Evolutionary conservation across 1,140 invertebrate genomes (phyloP), one percentile per base, ranked within the genome.

Genomic region (Tribolium castaneum): DNA sequence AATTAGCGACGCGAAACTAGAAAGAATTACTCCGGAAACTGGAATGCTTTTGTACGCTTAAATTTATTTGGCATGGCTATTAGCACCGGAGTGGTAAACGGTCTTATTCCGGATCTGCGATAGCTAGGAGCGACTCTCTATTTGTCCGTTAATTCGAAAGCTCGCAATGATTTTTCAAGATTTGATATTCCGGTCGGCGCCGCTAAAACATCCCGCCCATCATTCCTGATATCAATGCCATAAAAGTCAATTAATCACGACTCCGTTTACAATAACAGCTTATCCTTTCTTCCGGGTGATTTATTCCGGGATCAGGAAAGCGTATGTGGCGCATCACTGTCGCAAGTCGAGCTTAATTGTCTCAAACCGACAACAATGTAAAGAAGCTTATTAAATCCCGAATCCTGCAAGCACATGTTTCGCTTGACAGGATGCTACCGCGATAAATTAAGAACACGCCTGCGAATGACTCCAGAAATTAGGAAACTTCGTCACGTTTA

Each of bases 171-270:
- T 14, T 7, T 52, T 19, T n/a, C 13, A 14, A 14, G 13, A 52
- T 14, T 52, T 52, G 12, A 1, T 30, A 66, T 35, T 35, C 22
- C 30, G 30, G 7, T 66, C 59, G 12, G 6, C 59, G 25, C 30
- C 59, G 25, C 10, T 45, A 45, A 45, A 9, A 7, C 6, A 45
- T 45, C 9, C 5, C 39, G 7, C 39, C n/a, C 39, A 45, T 45
- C 39, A 45, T 45, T 45, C n/a, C n/a, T 14, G 59, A 25, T 14
- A 59, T 59, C 54, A 25, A 12, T 30, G 22, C 59, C 59, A 66
- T 66, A 66, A 66, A 66, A 66, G 59, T 66, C 59, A 35, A 66
- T 66, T 66, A 66, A 66, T 66, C 59, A 66, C 30, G 59, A 35
- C 59, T 22, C 25, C 59, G 59, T 66, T 66, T 66, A 66, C 59